Evolutionary conservation across 1,140 invertebrate genomes (phyloP).

Genomic region (Apis cerana): DNA sequence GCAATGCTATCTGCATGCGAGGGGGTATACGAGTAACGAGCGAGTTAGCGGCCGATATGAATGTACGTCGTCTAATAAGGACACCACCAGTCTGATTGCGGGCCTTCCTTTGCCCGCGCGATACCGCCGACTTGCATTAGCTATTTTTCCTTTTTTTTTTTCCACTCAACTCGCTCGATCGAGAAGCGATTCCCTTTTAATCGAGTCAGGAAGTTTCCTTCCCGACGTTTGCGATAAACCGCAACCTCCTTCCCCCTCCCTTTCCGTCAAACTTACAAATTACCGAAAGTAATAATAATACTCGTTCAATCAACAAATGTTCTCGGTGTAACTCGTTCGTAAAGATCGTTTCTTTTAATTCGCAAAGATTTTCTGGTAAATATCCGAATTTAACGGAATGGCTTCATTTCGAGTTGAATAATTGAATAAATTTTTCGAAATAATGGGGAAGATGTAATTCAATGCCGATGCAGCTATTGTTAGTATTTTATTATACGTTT

Average conservation of each 20-base stretch:
- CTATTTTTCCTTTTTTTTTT: not conserved
- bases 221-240: not conserved
- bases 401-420: too few species aligned
- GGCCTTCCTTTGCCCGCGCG: constrained; percentile 19
- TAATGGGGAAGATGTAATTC: too few species aligned
- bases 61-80: constrained; percentile 43
- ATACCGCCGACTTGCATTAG: constrained; percentile 33
- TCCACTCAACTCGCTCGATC: too few species aligned
- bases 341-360: too few species aligned
- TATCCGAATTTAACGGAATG: too few species aligned
- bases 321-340: too few species aligned
- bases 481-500: too few species aligned
- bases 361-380: too few species aligned
- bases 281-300: too few species aligned
- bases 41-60: constrained; percentile 27
- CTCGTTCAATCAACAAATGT: not conserved
- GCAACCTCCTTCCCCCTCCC: too few species aligned
- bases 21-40: constrained; percentile 29
- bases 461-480: too few species aligned
- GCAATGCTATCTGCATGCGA: constrained; percentile 26
- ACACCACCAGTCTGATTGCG: constrained; percentile 37
- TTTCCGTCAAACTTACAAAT: not conserved
- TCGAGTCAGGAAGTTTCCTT: constrained; percentile 1
- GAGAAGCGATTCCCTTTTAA: constrained; percentile 4
- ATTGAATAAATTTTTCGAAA: too few species aligned